phyloP scores from a whole-genome alignment of 2,113 vertebrate species.

The Pholis gunnellus region DNA sequence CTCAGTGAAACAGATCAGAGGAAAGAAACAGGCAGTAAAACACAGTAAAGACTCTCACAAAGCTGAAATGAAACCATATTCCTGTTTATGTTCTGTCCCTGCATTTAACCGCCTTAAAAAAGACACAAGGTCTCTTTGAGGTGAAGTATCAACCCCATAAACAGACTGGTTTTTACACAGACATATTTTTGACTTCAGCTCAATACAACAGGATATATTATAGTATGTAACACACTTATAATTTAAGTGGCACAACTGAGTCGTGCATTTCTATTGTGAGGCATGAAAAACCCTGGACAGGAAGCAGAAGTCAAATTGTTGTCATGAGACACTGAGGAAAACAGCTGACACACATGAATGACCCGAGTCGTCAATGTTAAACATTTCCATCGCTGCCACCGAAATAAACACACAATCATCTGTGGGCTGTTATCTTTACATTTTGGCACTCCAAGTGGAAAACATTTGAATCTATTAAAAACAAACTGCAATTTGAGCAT shows the following conservation, averaged over 20 bases:
- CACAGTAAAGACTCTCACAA: too few relatives aligned
- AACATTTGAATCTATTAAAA: background rate
- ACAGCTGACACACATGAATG: background rate
- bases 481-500: background rate
- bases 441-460: background rate
- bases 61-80: too few relatives aligned
- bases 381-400: constrained; percentile 15
- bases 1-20: too few relatives aligned
- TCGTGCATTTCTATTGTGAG: constrained; percentile 6
- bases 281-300: background rate
- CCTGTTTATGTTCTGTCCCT: too few relatives aligned
- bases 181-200: background rate
- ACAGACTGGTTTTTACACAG: background rate
- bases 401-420: background rate
- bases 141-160: background rate
- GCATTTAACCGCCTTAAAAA: too few relatives aligned
- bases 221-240: background rate
- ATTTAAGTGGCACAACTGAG: background rate
- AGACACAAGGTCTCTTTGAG: background rate
- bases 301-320: constrained; percentile 32
- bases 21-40: too few relatives aligned
- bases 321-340: constrained; percentile 22
- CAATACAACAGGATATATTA: background rate
- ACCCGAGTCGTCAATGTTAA: constrained; percentile 8
- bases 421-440: background rate